These are phyloP conservation scores for Papilio demoleus DNA, from an alignment of 2,888 invertebrate genomes.

Conservation along the genomic window DNA sequence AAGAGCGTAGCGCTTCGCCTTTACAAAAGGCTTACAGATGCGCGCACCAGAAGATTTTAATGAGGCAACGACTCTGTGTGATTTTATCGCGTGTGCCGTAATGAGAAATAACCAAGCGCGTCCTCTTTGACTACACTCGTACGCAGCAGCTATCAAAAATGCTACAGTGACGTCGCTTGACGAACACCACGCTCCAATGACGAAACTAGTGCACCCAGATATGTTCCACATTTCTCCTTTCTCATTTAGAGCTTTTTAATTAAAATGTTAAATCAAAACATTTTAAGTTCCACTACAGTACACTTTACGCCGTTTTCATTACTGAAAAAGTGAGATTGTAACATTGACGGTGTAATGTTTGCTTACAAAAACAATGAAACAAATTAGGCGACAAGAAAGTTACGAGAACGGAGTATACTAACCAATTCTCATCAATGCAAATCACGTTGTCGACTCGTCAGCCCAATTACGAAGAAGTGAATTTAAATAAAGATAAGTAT, in stretches of 20 bases:
- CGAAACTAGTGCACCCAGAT: slow-evolving; percentile 39
- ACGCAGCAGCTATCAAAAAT: slow-evolving; percentile 66
- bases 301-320: not conserved
- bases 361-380: slow-evolving; percentile 74
- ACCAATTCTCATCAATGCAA: slow-evolving; percentile 83
- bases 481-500: slow-evolving; percentile 84
- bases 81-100: slow-evolving; percentile 82
- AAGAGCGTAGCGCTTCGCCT: slow-evolving; percentile 75
- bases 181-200: slow-evolving; percentile 37
- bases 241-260: slow-evolving; percentile 32
- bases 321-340: slow-evolving; percentile 12
- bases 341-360: slow-evolving; percentile 40
- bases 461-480: slow-evolving; percentile 84
- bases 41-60: slow-evolving; percentile 84
- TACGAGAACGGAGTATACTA: slow-evolving; percentile 66
- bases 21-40: slow-evolving; percentile 83
- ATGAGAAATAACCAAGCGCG: slow-evolving; percentile 83
- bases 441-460: slow-evolving; percentile 84
- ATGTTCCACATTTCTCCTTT: slow-evolving; percentile 22
- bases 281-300: slow-evolving; percentile 5
- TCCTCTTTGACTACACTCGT: slow-evolving; percentile 77
- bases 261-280: slow-evolving; percentile 20
- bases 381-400: slow-evolving; percentile 74
- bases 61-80: slow-evolving; percentile 83
- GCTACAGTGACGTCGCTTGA: slow-evolving; percentile 57